phyloP scores from a whole-genome alignment of 2,113 vertebrate genomes.

The Ptilonorhynchus violaceus region DNA sequence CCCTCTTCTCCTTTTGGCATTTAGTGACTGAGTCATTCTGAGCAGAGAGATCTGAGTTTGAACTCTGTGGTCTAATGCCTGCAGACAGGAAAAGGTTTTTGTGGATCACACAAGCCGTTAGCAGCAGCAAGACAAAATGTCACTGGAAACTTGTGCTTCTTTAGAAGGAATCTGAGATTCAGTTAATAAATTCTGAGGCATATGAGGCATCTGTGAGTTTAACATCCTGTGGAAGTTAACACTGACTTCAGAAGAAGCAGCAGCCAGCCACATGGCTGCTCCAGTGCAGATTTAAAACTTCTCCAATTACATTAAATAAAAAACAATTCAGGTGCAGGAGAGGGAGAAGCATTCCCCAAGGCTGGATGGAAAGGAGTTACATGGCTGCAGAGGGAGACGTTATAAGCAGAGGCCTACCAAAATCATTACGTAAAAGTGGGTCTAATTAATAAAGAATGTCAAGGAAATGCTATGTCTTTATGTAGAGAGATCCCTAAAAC shows the following conservation, averaged over 20 bases:
- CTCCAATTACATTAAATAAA: background rate
- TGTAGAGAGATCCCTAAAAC: background rate
- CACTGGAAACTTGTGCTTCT: slow-evolving; percentile 9
- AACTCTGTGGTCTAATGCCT: slow-evolving; percentile 56
- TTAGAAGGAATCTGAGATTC: slow-evolving; percentile 19
- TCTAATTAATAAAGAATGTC: background rate
- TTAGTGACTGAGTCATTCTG: slow-evolving; percentile 41
- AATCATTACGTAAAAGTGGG: background rate
- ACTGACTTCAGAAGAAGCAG: slow-evolving; percentile 43
- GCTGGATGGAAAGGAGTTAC: background rate
- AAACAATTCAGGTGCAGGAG: background rate
- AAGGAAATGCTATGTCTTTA: background rate
- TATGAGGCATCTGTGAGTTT: slow-evolving; percentile 41
- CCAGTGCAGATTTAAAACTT: background rate
- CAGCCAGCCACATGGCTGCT: slow-evolving; percentile 37
- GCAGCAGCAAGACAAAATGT: slow-evolving; percentile 33
- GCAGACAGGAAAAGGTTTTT: background rate
- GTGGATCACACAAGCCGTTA: slow-evolving; percentile 1
- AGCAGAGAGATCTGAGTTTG: slow-evolving; percentile 33
- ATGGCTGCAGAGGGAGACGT: background rate
- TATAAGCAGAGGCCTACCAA: background rate
- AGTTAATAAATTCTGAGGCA: slow-evolving; percentile 47
- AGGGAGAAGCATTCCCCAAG: background rate
- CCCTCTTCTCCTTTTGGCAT: slow-evolving; percentile 61
- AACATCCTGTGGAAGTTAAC: slow-evolving; percentile 54